Percentiles rank a stretch among this genome's conserved stretches.
These are phyloP conservation scores for Lepidocyrtoides sp. DNA, from an alignment of 2,888 invertebrate species.

Conservation along the genomic window DNA sequence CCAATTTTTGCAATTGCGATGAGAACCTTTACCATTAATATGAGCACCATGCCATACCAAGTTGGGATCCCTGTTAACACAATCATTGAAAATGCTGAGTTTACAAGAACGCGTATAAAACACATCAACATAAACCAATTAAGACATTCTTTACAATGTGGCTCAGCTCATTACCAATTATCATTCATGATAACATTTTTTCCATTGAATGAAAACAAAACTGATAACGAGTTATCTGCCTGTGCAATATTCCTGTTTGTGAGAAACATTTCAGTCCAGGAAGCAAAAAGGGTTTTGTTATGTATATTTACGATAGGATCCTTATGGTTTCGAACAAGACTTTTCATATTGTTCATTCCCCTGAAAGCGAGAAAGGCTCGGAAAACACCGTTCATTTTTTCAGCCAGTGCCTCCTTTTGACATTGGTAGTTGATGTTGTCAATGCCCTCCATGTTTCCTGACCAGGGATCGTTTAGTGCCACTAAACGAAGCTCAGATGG, in stretches of 20 bases:
- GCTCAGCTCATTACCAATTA: slow-evolving; percentile 76
- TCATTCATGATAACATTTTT: slow-evolving; percentile 65
- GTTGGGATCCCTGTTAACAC: slow-evolving; percentile 93
- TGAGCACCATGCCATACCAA: slow-evolving; percentile 95
- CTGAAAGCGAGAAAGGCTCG: slow-evolving; percentile 67
- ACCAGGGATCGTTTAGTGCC: slow-evolving; percentile 75
- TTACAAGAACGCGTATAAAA: neutral
- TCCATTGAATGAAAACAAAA: slow-evolving; percentile 75
- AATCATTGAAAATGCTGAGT: neutral
- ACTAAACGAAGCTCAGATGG: slow-evolving; percentile 50
- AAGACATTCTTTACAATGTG: too few species aligned
- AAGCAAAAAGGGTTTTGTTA: slow-evolving; percentile 59
- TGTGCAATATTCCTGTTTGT: slow-evolving; percentile 11
- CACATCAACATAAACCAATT: too few species aligned
- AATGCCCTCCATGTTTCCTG: slow-evolving; percentile 78
- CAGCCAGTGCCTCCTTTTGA: slow-evolving; percentile 71
- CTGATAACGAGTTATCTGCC: neutral
- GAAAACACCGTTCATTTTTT: slow-evolving; percentile 62
- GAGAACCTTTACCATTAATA: slow-evolving; percentile 12
- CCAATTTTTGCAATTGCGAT: slow-evolving; percentile 88
- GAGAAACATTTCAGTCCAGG: slow-evolving; percentile 53
- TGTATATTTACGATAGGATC: slow-evolving; percentile 66
- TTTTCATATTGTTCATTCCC: slow-evolving; percentile 7
- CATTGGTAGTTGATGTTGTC: slow-evolving; percentile 75
- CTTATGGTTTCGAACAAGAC: slow-evolving; percentile 28